Base-by-base conservation (phyloP, 2,888 invertebrate genomes). In the Caenorhabditis sp. region DNA sequence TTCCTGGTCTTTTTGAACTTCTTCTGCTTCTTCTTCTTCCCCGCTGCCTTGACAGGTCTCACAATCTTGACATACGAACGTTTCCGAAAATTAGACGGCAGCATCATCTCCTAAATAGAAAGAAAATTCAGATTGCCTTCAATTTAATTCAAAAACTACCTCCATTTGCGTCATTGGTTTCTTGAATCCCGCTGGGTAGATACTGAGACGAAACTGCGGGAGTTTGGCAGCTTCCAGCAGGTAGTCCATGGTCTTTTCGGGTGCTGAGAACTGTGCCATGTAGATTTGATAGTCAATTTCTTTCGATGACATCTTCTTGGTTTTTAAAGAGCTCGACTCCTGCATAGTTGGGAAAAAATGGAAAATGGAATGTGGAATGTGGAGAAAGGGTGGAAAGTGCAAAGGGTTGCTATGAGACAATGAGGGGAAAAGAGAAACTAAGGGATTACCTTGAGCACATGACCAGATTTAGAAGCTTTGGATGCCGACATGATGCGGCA, bases 241-340 rank as follows among this genome's bases (percentile, higher is more conserved):
- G 18, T 47, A 47, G 18, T 47, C 18, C 3, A 4, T 3, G n/a
- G 47, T 47, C 11, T 51, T 51, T 26, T 55, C 32, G 1, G 24
- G 26, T 32, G 55, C 32, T n/a, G 24, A n/a, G 32, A 55, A 55
- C 22, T 55, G 55, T 15, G 55, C 55, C 55, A 55, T 55, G 55
- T 55, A 55, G 55, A 55, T 55, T n/a, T 32, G 2, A n/a, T 55
- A 32, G 28, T 55, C 55, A 2, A 55, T n/a, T 18, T 55, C n/a
- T 18, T 26, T 53, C 13, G 26, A 9, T 8, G 24, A 22, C 26
- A 53, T 24, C 26, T 11, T 53, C 22, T 26, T 26, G 5, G 11
- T 24, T 5, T 55, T 55, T 32, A 1, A 2, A 4, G 40, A 13
- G 9, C 13, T 40, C 13, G 40, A 40, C 13, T 32, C 9, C 18